Evolutionary conservation across 2,888 invertebrate species (phyloP).

Genomic region (Liodrosophila aerea): DNA sequence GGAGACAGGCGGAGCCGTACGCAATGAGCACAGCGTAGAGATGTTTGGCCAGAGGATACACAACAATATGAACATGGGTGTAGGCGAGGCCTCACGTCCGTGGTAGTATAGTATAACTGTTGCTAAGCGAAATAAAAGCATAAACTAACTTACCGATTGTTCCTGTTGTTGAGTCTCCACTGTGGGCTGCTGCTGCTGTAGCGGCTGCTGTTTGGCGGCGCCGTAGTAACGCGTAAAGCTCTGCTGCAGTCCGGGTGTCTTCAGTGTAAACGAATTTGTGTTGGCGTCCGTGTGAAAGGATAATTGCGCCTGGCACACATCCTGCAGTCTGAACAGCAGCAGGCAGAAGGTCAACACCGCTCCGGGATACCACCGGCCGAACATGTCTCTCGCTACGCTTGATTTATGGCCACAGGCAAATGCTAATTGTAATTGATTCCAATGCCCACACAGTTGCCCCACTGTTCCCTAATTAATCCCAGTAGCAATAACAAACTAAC

Average conservation of each 20-base stretch:
- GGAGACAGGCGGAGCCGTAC: constrained; percentile 63
- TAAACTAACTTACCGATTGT: constrained; percentile 40
- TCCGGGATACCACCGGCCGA: constrained; percentile 10
- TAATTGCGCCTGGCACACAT: constrained; percentile 74
- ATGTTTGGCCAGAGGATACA: constrained; percentile 52
- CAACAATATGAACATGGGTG: constrained; percentile 49
- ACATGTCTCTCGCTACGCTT: constrained; percentile 28
- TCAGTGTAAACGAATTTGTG: constrained; percentile 80
- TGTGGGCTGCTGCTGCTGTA: constrained; percentile 43
- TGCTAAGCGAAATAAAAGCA: constrained; percentile 21
- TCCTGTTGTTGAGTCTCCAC: constrained; percentile 26
- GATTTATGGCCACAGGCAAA: constrained; percentile 29
- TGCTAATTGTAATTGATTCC: constrained; percentile 46
- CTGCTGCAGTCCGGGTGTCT: constrained; percentile 81
- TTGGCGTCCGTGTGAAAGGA: constrained; percentile 80
- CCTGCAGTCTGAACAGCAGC: constrained; percentile 43
- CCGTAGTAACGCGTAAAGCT: constrained; percentile 81
- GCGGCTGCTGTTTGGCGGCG: constrained; percentile 45
- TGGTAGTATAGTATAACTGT: neutral
- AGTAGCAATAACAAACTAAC: neutral
- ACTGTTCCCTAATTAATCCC: constrained; percentile 34
- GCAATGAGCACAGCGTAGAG: constrained; percentile 56
- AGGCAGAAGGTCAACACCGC: constrained; percentile 32
- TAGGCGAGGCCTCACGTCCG: constrained; percentile 60
- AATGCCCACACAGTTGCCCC: constrained; percentile 6